These are phyloP conservation scores for Gallinago solitaria DNA, from an alignment of 2,797 vertebrate species.

Conservation along the genomic window DNA sequence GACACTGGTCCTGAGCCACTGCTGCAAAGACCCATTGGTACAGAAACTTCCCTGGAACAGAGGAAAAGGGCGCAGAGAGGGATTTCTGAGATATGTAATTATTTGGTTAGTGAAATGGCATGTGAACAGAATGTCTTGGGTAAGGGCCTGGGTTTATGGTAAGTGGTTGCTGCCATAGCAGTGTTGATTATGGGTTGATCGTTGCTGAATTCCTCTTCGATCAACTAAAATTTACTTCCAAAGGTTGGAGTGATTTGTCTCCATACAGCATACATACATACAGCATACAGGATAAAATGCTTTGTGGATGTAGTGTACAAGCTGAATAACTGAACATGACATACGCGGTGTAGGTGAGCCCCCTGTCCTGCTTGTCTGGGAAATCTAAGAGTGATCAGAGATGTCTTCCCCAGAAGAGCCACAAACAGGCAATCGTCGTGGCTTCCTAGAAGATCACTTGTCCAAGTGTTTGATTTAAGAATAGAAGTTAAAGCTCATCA, in stretches of 20 bases:
- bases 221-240: background rate
- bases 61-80: background rate
- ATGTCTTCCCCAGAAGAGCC: background rate
- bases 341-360: rapidly evolving
- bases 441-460: background rate
- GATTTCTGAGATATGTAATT: background rate
- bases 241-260: background rate
- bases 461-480: background rate
- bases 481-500: background rate
- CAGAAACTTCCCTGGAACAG: background rate
- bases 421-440: background rate
- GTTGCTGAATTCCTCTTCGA: background rate
- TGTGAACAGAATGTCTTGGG: background rate
- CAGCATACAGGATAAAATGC: background rate
- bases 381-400: background rate
- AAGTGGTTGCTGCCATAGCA: background rate
- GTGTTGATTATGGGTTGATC: background rate
- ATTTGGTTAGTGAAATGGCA: background rate
- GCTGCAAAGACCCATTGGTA: background rate
- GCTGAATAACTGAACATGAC: background rate
- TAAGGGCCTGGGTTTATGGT: background rate
- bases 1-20: background rate
- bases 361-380: background rate
- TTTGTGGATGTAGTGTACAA: background rate
- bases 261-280: too few relatives aligned